Conservation (phyloP, 2,888 invertebrate species). For the Epistrophe grossulariae region DNA sequence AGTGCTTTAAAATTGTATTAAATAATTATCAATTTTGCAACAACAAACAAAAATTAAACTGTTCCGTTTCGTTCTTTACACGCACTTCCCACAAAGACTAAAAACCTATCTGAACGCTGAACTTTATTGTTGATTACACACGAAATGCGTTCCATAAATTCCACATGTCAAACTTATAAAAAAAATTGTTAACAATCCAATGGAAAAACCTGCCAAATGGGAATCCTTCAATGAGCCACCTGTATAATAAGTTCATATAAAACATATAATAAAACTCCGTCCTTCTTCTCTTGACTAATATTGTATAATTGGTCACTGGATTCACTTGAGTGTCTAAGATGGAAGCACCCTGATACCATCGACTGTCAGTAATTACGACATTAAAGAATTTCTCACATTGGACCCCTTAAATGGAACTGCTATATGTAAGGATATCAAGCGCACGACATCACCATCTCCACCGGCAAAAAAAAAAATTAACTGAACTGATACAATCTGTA, state of each 20-base stretch:
- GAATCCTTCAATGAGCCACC: constrained; percentile 60
- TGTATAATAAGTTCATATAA: constrained; percentile 34
- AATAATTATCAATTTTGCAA: constrained; percentile 50
- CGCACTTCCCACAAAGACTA: constrained; percentile 5
- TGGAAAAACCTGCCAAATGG: constrained; percentile 37
- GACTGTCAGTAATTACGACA: constrained; percentile 70
- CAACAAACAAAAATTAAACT: not conserved
- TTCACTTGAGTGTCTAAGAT: constrained; percentile 67
- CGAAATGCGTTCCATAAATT: constrained; percentile 71
- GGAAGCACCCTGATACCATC: constrained; percentile 64
- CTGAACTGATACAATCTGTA: constrained; percentile 72
- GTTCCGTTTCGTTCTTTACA: constrained; percentile 32
- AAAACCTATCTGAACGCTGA: not conserved
- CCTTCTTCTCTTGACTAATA: constrained; percentile 25
- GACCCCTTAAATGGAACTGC: constrained; percentile 41
- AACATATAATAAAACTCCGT: not conserved
- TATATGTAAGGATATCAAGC: constrained; percentile 59
- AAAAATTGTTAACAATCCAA: constrained; percentile 23
- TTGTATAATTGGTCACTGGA: constrained; percentile 70
- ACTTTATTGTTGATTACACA: constrained; percentile 64
- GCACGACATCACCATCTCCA: constrained; percentile 71
- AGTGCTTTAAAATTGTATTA: constrained; percentile 28
- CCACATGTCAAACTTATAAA: constrained; percentile 68
- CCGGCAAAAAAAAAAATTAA: not conserved
- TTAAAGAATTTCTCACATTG: constrained; percentile 75